A percentile compares a stretch with the other conserved stretches of the same genome.
These are phyloP conservation scores for Athalia cordata DNA, from an alignment of 2,888 invertebrate species.

Conservation along the genomic window DNA sequence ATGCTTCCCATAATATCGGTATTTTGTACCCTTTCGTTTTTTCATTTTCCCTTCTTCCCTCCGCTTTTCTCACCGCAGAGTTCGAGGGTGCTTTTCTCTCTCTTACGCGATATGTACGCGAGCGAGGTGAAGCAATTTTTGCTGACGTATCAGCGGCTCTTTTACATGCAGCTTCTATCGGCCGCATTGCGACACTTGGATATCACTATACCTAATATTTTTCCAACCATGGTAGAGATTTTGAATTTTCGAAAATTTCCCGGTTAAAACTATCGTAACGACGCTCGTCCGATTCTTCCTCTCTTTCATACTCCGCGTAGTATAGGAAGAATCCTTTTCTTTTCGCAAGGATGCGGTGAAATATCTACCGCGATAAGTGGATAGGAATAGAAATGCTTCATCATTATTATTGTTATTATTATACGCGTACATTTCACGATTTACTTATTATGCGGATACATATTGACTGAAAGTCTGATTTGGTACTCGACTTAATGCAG, in stretches of 20 bases:
- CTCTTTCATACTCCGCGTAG: not conserved
- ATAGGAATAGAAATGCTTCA: conserved; percentile 28
- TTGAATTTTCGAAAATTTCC: not conserved
- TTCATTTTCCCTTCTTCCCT: not conserved
- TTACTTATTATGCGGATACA: conserved; percentile 8
- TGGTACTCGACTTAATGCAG: conserved; percentile 34
- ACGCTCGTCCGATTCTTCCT: too few relatives aligned
- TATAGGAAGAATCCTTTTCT: not conserved
- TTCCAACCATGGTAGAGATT: not conserved
- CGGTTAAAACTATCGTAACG: too few relatives aligned
- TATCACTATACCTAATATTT: not conserved
- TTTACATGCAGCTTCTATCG: conserved; percentile 44
- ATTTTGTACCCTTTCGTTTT: not conserved
- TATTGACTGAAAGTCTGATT: conserved; percentile 32
- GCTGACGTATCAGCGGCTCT: conserved; percentile 47
- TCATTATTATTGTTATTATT: not conserved
- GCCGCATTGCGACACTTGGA: conserved; percentile 47
- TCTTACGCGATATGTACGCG: not conserved
- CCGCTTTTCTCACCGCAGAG: not conserved
- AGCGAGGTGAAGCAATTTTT: conserved; percentile 27
- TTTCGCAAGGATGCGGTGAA: not conserved
- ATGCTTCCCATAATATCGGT: not conserved
- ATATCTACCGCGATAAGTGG: conserved; percentile 8
- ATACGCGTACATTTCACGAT: not conserved
- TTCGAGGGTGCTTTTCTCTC: conserved; percentile 41